Conservation (phyloP, 2,888 invertebrate genomes). For the Thumatha senex region DNA sequence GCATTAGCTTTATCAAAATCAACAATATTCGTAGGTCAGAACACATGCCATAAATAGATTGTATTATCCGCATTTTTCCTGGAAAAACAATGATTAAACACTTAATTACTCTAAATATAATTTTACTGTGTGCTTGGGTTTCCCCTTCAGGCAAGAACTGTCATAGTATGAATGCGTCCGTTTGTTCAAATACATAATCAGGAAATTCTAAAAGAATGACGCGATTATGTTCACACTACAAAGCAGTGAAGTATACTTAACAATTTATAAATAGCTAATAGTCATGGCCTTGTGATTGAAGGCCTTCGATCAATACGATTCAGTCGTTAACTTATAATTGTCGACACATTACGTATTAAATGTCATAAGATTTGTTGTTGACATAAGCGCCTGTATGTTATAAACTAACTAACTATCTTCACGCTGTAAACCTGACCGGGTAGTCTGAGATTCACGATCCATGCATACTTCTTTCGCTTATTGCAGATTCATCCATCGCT, state of each 20-base stretch:
- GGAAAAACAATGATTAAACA: no score
- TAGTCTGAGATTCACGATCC: no score
- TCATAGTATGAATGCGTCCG: not conserved
- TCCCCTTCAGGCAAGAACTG: not conserved
- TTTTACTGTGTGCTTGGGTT: not conserved
- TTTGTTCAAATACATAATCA: not conserved
- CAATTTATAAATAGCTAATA: constrained; percentile 23
- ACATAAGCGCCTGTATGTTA: constrained; percentile 14
- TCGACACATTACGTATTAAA: constrained; percentile 18
- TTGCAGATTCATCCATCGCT: no score
- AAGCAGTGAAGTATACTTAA: constrained; percentile 17
- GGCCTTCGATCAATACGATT: constrained; percentile 30
- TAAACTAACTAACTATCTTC: no score
- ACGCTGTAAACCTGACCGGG: no score
- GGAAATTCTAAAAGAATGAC: constrained; percentile 13
- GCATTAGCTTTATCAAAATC: no score
- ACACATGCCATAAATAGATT: no score
- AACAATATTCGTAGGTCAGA: no score
- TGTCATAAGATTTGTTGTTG: constrained; percentile 17
- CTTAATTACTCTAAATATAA: no score
- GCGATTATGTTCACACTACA: constrained; percentile 3
- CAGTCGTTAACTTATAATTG: constrained; percentile 11
- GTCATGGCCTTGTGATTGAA: constrained; percentile 25
- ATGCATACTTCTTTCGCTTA: no score
- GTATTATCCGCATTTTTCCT: no score